These are phyloP conservation scores for Smutsia gigantea DNA, from an alignment of 2,797 vertebrate species.

Conservation along the genomic window DNA sequence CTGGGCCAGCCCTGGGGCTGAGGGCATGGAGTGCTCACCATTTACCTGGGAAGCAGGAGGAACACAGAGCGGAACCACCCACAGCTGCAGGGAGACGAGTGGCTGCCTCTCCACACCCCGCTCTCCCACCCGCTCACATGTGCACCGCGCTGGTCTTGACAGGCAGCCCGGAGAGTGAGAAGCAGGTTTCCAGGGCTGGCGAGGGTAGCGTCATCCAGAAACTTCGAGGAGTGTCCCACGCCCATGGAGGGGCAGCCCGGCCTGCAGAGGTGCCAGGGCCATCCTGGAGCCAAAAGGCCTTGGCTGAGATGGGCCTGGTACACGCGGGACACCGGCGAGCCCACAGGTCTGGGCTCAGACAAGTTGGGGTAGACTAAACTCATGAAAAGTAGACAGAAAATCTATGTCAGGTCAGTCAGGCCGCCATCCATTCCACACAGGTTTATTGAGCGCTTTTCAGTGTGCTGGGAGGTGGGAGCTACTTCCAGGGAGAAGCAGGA, in stretches of 20 bases:
- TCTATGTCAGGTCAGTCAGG: neutral
- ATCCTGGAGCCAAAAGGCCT: neutral
- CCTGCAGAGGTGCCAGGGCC: neutral
- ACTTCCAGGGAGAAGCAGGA: neutral
- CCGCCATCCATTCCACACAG: rapidly evolving
- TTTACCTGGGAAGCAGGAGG: neutral
- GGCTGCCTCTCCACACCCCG: neutral
- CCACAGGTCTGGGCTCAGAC: neutral
- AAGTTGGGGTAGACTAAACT: neutral
- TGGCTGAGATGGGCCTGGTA: neutral
- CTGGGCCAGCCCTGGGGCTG: neutral
- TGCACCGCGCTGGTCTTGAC: neutral
- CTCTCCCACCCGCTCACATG: rapidly evolving
- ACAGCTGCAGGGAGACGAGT: neutral
- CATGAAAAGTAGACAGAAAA: neutral
- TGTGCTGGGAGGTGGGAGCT: neutral
- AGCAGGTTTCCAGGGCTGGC: neutral
- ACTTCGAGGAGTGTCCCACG: neutral
- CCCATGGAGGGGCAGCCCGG: neutral
- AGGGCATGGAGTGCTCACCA: neutral
- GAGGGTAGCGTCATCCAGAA: neutral
- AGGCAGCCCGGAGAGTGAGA: neutral
- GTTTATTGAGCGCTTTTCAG: neutral
- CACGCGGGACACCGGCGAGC: neutral
- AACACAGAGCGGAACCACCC: neutral